A percentile compares a stretch with the other conserved stretches of the same genome.
Evolutionary conservation across 2,888 invertebrate genomes (phyloP).

Genomic region (Polydrusus cervinus): DNA sequence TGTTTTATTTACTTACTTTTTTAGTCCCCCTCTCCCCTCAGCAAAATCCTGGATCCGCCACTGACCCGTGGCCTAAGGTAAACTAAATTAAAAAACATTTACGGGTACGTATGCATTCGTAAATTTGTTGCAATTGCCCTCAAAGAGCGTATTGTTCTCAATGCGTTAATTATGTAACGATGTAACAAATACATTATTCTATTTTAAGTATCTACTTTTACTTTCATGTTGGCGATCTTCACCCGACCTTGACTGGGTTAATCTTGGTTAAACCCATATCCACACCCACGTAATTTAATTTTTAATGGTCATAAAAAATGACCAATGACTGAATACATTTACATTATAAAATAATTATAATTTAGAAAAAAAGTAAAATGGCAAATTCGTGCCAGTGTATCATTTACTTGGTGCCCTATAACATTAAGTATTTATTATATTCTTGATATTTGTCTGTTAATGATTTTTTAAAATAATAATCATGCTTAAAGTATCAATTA

Average conservation of each 20-base stretch:
- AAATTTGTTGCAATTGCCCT: neutral
- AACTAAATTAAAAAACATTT: too few relatives aligned
- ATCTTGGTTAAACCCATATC: conserved; percentile 20
- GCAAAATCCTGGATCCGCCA: too few relatives aligned
- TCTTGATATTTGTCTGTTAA: neutral
- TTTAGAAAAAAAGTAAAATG: conserved; percentile 34
- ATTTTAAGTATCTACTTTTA: conserved; percentile 7
- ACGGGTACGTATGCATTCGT: neutral
- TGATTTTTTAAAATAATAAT: too few relatives aligned
- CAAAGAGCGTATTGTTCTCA: neutral
- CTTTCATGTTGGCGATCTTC: conserved; percentile 11
- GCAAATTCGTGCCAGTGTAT: conserved; percentile 37
- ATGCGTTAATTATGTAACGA: neutral
- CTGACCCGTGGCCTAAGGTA: too few relatives aligned
- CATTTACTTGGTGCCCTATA: conserved; percentile 1
- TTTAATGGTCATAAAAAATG: conserved; percentile 28
- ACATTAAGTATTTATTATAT: neutral
- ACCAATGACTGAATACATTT: conserved; percentile 23
- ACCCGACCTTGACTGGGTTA: conserved; percentile 26
- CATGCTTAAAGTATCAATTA: too few relatives aligned
- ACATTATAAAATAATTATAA: conserved; percentile 6
- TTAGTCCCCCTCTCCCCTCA: too few relatives aligned
- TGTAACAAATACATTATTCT: neutral
- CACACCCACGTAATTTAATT: conserved; percentile 33
- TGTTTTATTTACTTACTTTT: too few relatives aligned